These are phyloP conservation scores for Epiperipatus broadwayi DNA, from an alignment of 2,888 invertebrate species.

Conservation along the genomic window DNA sequence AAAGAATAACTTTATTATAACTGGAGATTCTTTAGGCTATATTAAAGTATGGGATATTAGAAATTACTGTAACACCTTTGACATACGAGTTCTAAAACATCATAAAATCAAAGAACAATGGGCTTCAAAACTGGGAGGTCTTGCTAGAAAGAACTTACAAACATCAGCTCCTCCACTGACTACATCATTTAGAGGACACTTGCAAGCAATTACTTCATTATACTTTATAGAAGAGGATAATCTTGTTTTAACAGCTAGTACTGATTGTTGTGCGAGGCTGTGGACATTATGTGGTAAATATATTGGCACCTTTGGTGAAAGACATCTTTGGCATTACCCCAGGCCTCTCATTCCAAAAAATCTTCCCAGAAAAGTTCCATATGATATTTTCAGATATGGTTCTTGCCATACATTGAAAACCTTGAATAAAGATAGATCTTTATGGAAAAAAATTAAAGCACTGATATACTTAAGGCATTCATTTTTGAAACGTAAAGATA, in stretches of 20 bases:
- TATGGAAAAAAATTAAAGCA: too few species aligned
- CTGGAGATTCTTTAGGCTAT: constrained; percentile 43
- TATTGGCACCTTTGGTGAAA: constrained; percentile 53
- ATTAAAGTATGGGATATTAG: constrained; percentile 57
- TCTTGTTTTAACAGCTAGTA: constrained; percentile 45
- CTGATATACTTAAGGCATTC: too few species aligned
- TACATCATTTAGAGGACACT: constrained; percentile 50
- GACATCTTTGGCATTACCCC: constrained; percentile 40
- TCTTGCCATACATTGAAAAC: too few species aligned
- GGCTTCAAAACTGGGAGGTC: too few species aligned
- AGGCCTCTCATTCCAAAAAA: constrained; percentile 29
- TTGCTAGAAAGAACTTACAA: constrained; percentile 41
- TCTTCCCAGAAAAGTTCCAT: constrained; percentile 40
- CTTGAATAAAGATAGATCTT: too few species aligned
- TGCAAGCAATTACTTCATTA: constrained; percentile 43
- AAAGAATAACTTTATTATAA: constrained; percentile 43
- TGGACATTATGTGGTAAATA: constrained; percentile 51
- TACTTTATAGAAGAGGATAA: constrained; percentile 44
- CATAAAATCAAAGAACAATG: too few species aligned
- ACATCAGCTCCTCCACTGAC: constrained; percentile 45
- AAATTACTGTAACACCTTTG: constrained; percentile 48
- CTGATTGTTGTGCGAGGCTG: constrained; percentile 49
- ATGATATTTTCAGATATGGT: too few species aligned
- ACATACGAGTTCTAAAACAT: too few species aligned
- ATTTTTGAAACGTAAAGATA: too few species aligned